Evolutionary conservation across 2,113 vertebrate genomes (phyloP).

Genomic region (Oceanodroma tethys): DNA sequence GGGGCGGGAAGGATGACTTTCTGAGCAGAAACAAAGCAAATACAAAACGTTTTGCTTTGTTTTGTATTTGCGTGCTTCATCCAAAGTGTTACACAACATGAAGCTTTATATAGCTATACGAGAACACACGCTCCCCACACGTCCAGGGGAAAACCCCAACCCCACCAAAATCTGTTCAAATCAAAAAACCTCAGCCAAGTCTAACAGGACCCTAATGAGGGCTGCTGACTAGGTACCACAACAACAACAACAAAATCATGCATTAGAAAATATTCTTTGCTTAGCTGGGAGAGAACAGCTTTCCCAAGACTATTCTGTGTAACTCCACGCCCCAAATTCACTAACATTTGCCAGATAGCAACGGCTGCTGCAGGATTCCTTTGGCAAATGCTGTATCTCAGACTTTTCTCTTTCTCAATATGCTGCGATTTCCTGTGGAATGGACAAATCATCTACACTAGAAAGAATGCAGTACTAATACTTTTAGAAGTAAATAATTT

Average conservation of each 20-base stretch:
- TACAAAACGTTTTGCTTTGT: not conserved
- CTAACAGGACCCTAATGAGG: not conserved
- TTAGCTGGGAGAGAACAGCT: not conserved
- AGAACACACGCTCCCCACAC: not conserved
- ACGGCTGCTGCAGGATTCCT: constrained; percentile 2
- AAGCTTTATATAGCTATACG: not conserved
- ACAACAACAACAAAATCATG: not conserved
- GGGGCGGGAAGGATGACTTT: not conserved
- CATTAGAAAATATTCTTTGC: not conserved
- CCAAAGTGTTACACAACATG: constrained; percentile 19
- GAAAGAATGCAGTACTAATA: not conserved
- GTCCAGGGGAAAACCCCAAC: not conserved
- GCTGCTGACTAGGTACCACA: not conserved
- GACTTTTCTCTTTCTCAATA: not conserved
- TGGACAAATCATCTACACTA: not conserved
- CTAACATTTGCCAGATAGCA: not conserved
- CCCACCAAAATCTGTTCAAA: not conserved
- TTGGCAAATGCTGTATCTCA: not conserved
- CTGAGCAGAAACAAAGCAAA: not conserved
- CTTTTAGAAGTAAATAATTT: not conserved
- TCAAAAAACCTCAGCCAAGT: not conserved
- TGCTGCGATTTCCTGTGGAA: not conserved
- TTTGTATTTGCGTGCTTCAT: not conserved
- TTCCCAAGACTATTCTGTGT: not conserved
- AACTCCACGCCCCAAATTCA: not conserved